These are phyloP conservation scores for Sebastes jordani DNA, from an alignment of 2,797 vertebrate species.

Conservation along the genomic window DNA sequence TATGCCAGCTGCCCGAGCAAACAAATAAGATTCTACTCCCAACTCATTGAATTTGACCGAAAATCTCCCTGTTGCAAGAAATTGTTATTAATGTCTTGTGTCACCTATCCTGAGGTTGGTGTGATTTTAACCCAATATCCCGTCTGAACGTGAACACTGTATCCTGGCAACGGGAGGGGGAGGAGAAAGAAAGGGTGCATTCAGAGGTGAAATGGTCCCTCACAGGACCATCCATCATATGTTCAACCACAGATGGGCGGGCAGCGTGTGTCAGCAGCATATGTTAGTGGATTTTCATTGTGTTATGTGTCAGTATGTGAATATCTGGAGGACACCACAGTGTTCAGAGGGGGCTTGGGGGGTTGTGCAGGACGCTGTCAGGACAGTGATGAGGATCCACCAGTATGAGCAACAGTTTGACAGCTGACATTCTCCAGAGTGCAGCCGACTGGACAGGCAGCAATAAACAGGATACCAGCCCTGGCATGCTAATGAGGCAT, in stretches of 20 bases:
- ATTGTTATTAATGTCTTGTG: slow-evolving; percentile 27
- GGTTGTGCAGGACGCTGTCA: slow-evolving; percentile 24
- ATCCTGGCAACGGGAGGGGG: slow-evolving; percentile 19
- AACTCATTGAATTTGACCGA: slow-evolving; percentile 1
- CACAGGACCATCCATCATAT: slow-evolving; percentile 49
- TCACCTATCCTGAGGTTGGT: not conserved
- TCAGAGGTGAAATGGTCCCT: slow-evolving; percentile 39
- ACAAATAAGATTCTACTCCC: slow-evolving; percentile 29
- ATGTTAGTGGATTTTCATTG: slow-evolving; percentile 8
- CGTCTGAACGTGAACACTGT: slow-evolving; percentile 1
- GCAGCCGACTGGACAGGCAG: slow-evolving; percentile 12
- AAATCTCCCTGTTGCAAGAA: slow-evolving; percentile 3
- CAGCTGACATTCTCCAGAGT: slow-evolving; percentile 49
- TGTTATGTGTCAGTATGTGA: slow-evolving; percentile 23
- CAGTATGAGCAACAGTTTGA: slow-evolving; percentile 28
- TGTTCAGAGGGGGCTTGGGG: not conserved
- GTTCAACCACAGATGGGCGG: slow-evolving; percentile 3
- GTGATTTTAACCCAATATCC: slow-evolving; percentile 20
- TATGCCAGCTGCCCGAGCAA: not conserved
- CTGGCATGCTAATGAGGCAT: slow-evolving; percentile 42
- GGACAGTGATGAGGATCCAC: slow-evolving; percentile 2
- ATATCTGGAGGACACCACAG: not conserved
- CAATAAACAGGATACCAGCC: slow-evolving; percentile 31
- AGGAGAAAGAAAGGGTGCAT: not conserved
- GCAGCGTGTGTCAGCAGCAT: not conserved